These are phyloP conservation scores for Zootermopsis nevadensis DNA, from an alignment of 2,888 invertebrate species.

Conservation along the genomic window DNA sequence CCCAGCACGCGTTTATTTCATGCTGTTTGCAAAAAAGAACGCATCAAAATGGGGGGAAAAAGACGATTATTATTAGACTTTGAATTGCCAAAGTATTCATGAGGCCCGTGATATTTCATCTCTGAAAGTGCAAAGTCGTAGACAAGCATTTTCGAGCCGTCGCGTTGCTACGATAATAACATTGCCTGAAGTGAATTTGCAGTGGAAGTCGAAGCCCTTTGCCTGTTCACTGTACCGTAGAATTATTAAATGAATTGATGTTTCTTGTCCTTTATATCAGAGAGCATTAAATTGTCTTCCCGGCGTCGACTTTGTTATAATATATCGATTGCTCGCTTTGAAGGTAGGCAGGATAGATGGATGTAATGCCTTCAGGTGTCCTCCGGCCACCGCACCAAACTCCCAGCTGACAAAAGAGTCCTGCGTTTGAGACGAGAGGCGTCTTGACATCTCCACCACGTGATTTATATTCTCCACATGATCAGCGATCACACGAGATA, in stretches of 20 bases:
- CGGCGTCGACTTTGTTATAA: constrained; percentile 19
- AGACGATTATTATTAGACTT: too few relatives aligned
- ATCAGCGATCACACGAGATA: constrained; percentile 3
- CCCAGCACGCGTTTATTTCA: too few relatives aligned
- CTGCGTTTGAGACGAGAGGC: not conserved
- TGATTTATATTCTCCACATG: constrained; percentile 13
- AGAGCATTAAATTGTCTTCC: constrained; percentile 32
- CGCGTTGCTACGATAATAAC: not conserved
- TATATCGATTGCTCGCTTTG: constrained; percentile 27
- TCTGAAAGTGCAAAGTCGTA: not conserved
- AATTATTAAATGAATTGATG: constrained; percentile 10
- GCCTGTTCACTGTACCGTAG: constrained; percentile 1
- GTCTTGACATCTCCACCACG: constrained; percentile 11
- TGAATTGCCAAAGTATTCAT: too few relatives aligned
- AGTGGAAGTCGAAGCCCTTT: too few relatives aligned
- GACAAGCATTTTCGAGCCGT: not conserved
- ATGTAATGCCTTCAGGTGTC: not conserved
- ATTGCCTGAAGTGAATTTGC: not conserved
- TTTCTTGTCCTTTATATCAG: constrained; percentile 18
- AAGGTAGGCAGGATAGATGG: constrained; percentile 1
- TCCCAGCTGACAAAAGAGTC: constrained; percentile 14
- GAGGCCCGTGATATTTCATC: too few relatives aligned
- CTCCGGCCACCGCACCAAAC: not conserved
- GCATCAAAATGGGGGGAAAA: too few relatives aligned
- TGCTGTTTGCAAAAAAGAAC: too few relatives aligned